phyloP scores from a whole-genome alignment of 2,113 vertebrate species.

The Cyanistes caeruleus region DNA sequence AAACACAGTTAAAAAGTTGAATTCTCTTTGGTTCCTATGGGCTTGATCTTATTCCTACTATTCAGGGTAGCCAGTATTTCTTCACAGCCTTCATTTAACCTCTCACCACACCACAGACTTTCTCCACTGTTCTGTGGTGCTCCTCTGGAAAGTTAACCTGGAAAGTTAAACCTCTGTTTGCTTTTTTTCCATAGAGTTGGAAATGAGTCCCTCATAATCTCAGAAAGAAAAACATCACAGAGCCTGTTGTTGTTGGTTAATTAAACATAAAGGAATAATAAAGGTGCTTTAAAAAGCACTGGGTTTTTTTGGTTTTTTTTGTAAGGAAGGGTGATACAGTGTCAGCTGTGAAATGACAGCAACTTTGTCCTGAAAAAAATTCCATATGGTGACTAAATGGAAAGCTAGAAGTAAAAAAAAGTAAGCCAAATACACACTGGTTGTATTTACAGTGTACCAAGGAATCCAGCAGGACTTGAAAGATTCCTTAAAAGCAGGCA shows the following conservation, averaged over 20 bases:
- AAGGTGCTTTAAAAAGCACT: not conserved
- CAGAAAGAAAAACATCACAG: not conserved
- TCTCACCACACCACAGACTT: not conserved
- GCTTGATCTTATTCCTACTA: not conserved
- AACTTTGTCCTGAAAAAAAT: not conserved
- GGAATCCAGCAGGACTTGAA: not conserved
- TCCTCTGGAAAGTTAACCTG: not conserved
- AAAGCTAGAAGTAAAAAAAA: not conserved
- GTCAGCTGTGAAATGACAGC: not conserved
- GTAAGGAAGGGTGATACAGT: not conserved
- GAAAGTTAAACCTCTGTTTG: not conserved
- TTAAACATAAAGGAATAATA: not conserved
- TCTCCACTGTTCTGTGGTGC: not conserved
- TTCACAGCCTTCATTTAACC: not conserved
- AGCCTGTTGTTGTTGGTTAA: not conserved
- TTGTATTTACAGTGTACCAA: not conserved
- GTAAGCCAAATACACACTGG: not conserved
- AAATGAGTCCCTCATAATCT: not conserved
- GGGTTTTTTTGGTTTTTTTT: not conserved
- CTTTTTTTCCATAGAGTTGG: not conserved
- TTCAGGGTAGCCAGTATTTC: not conserved
- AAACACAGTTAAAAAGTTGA: not conserved
- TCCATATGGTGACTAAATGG: not conserved
- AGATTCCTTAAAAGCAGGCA: not conserved
- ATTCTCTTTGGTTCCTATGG: not conserved